Conservation (phyloP, 2,113 vertebrate species). For the Rhynchopsitta pachyrhyncha region DNA sequence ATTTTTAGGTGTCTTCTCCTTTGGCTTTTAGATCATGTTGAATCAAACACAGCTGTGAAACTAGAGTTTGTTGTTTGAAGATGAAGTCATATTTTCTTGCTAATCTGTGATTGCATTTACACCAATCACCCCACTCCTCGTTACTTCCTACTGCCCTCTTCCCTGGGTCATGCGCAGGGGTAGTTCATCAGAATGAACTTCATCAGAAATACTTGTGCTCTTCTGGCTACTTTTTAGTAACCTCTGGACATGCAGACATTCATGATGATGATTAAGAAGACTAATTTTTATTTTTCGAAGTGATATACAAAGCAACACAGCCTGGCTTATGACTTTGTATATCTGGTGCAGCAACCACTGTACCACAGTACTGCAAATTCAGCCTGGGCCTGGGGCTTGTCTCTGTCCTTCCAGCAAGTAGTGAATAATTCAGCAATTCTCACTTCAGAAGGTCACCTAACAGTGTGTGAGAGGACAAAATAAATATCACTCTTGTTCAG, state of each 20-base stretch:
- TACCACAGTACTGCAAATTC: not conserved
- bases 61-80: not conserved
- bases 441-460: not conserved
- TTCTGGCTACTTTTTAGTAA: not conserved
- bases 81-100: not conserved
- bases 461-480: not conserved
- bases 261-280: not conserved
- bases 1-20: not conserved
- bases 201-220: not conserved
- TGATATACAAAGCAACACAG: fast-evolving
- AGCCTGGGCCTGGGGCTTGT: not conserved
- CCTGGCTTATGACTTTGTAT: not conserved
- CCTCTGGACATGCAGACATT: not conserved
- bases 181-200: not conserved
- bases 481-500: not conserved
- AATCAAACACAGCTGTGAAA: not conserved
- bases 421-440: not conserved
- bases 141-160: not conserved
- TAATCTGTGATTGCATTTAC: not conserved
- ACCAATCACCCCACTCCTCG: not conserved
- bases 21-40: not conserved
- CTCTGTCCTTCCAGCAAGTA: not conserved
- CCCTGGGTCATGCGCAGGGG: fast-evolving
- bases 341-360: not conserved
- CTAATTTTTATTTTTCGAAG: not conserved